phyloP scores from a whole-genome alignment of 2,113 vertebrate genomes.

The Pelecanoides urinatrix region DNA sequence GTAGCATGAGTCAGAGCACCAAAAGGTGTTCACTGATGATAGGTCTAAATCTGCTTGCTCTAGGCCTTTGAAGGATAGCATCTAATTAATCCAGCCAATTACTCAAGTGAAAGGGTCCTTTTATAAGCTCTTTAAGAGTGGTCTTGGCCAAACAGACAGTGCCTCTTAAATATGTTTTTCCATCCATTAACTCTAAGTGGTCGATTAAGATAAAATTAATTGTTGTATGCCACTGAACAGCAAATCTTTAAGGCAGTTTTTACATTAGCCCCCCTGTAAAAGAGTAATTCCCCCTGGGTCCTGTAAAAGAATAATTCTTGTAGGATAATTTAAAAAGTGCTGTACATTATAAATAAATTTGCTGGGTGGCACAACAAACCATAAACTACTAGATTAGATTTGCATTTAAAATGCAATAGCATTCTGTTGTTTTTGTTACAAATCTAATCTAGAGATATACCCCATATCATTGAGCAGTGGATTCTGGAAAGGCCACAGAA shows the following conservation, averaged over 20 bases:
- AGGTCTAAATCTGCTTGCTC: not conserved
- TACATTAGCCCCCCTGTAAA: slow-evolving; percentile 27
- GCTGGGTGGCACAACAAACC: not conserved
- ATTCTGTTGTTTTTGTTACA: not conserved
- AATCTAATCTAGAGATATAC: not conserved
- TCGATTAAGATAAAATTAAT: slow-evolving; percentile 52
- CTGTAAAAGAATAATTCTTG: slow-evolving; percentile 20
- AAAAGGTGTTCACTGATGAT: not conserved
- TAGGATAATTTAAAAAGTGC: slow-evolving; percentile 21
- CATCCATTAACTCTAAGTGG: slow-evolving; percentile 56
- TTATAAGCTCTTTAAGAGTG: slow-evolving; percentile 22
- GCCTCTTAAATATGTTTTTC: slow-evolving; percentile 1
- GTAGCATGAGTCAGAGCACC: not conserved
- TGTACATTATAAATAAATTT: not conserved
- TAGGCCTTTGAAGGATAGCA: not conserved
- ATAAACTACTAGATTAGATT: slow-evolving; percentile 5
- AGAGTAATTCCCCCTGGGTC: not conserved
- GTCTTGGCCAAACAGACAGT: slow-evolving; percentile 13
- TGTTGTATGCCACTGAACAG: slow-evolving; percentile 18
- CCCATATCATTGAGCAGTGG: not conserved
- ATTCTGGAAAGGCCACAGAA: slow-evolving; percentile 18
- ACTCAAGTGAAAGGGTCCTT: slow-evolving; percentile 7
- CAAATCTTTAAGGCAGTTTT: slow-evolving; percentile 20
- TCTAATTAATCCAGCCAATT: slow-evolving; percentile 41
- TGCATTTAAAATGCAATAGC: slow-evolving; percentile 21